phyloP scores from a whole-genome alignment of 2,797 vertebrate species.

The Pangasius krempfi region DNA sequence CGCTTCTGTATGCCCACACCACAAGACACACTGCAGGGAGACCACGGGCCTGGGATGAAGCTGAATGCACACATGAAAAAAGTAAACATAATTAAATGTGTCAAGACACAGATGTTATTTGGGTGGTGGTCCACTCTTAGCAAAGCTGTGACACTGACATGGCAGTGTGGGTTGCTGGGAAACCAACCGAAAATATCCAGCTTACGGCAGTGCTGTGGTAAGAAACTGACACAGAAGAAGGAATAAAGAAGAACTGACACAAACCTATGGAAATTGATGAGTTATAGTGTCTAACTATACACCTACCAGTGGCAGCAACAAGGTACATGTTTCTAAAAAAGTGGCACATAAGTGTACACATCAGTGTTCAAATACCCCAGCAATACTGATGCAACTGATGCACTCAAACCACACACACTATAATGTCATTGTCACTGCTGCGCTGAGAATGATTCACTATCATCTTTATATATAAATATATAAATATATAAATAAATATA shows the following conservation, averaged over 20 bases:
- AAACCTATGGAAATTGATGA: not conserved
- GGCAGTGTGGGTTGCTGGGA: not conserved
- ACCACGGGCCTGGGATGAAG: conserved; percentile 89
- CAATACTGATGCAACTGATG: not conserved
- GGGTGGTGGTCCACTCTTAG: not conserved
- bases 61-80: conserved; percentile 66
- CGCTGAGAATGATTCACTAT: not conserved
- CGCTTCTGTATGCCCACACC: conserved; percentile 82
- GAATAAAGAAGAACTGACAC: not conserved
- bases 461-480: too few species aligned
- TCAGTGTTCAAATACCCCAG: not conserved
- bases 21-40: conserved; percentile 84
- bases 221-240: too few species aligned
- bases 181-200: not conserved
- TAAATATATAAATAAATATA: too few species aligned
- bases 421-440: not conserved
- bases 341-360: not conserved
- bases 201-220: not conserved
- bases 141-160: not conserved
- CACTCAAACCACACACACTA: not conserved
- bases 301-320: not conserved
- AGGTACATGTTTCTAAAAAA: not conserved
- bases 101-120: not conserved
- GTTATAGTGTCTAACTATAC: not conserved
- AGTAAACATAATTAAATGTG: not conserved